phyloP scores from a whole-genome alignment of 2,888 invertebrate species.

The Drosophila seclusa region DNA sequence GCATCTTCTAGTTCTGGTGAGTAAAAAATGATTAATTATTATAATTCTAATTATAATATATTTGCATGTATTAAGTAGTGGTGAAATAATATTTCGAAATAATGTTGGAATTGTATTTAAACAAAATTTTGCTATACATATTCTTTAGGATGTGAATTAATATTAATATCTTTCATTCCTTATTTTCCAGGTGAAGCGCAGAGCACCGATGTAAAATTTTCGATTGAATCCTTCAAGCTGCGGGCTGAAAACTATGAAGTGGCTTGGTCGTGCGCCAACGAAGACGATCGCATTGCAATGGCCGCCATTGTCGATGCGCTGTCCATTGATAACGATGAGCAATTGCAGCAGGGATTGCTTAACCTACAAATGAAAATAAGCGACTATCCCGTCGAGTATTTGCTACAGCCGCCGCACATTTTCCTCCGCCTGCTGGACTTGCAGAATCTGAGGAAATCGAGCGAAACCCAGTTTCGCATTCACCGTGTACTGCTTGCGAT shows the following conservation, averaged over 20 bases:
- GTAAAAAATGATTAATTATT: not conserved
- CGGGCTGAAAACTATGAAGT: slow-evolving; percentile 69
- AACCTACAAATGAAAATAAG: slow-evolving; percentile 75
- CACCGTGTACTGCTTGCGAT: slow-evolving; percentile 61
- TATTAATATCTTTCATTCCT: not conserved
- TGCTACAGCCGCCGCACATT: slow-evolving; percentile 83
- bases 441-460: slow-evolving; percentile 32
- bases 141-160: not conserved
- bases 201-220: slow-evolving; percentile 14
- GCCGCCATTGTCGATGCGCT: slow-evolving; percentile 69
- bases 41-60: not conserved
- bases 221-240: slow-evolving; percentile 15
- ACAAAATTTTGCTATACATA: not conserved
- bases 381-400: slow-evolving; percentile 84
- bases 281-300: slow-evolving; percentile 77
- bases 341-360: slow-evolving; percentile 70
- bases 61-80: not conserved
- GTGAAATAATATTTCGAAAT: not conserved
- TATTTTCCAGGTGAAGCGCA: not conserved
- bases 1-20: not conserved
- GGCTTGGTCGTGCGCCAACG: slow-evolving; percentile 76
- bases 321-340: slow-evolving; percentile 27
- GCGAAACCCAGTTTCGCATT: slow-evolving; percentile 47
- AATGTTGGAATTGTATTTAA: not conserved
- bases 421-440: slow-evolving; percentile 73